Percentiles rank a stretch among this genome's conserved stretches.
Evolutionary conservation across 2,797 vertebrate species (phyloP).

Genomic region (Poliocrania exsul): DNA sequence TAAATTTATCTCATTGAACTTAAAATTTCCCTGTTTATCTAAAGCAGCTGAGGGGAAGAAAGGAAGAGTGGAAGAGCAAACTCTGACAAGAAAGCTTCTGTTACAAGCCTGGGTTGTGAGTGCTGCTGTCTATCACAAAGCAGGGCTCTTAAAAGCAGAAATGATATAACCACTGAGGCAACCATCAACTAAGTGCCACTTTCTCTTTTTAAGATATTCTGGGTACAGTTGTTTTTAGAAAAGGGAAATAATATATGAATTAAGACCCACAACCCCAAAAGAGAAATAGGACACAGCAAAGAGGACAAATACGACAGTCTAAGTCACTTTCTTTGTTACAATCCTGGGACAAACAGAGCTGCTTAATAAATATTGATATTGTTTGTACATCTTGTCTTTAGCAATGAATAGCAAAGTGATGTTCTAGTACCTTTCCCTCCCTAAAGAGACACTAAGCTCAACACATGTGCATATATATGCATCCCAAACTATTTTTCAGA

Average conservation of each 20-base stretch:
- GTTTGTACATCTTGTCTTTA: slow-evolving; percentile 49
- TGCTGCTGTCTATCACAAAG: background rate
- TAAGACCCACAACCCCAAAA: background rate
- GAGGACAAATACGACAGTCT: slow-evolving; percentile 35
- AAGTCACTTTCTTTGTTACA: slow-evolving; percentile 61
- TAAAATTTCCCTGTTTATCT: slow-evolving; percentile 29
- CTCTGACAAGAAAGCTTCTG: slow-evolving; percentile 10
- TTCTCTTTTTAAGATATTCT: slow-evolving; percentile 15
- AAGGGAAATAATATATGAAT: slow-evolving; percentile 33
- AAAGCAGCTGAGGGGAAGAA: slow-evolving; percentile 38
- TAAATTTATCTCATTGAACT: background rate
- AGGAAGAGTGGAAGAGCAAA: slow-evolving; percentile 15
- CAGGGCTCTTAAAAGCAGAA: slow-evolving; percentile 20
- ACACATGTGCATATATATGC: background rate
- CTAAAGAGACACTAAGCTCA: background rate
- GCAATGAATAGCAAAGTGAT: background rate
- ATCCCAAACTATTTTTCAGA: background rate
- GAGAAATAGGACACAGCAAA: slow-evolving; percentile 25
- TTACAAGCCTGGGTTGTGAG: background rate
- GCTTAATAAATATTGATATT: slow-evolving; percentile 65
- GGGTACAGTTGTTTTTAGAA: slow-evolving; percentile 15
- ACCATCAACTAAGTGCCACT: background rate
- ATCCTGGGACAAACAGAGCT: slow-evolving; percentile 47
- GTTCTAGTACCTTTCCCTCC: background rate
- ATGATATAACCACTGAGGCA: background rate